A percentile compares a stretch with the other conserved stretches of the same genome.
Conservation (phyloP, 1,140 invertebrate species). For the Mamestra configurata region DNA sequence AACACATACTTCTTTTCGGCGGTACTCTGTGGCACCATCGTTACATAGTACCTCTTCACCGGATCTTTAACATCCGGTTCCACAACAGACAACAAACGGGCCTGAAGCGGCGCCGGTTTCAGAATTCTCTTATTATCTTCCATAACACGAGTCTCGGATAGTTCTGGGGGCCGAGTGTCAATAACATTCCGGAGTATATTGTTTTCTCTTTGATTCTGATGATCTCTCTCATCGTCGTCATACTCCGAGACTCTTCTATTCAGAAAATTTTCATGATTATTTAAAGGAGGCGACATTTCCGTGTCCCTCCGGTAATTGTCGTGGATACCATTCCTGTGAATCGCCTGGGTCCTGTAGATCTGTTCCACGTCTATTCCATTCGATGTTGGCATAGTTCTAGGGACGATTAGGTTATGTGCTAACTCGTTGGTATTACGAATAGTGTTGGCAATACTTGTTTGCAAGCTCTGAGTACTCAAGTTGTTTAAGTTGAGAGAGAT, state of each 20-base stretch:
- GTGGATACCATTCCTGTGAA: constrained; percentile 78
- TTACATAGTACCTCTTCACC: constrained; percentile 80
- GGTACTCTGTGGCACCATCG: constrained; percentile 73
- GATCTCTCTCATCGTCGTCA: constrained; percentile 72
- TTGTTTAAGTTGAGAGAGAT: constrained; percentile 74
- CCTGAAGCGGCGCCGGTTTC: constrained; percentile 81
- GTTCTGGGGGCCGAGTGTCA: constrained; percentile 70
- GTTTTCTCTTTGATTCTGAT: constrained; percentile 67
- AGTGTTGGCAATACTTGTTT: constrained; percentile 69
- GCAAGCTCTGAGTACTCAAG: constrained; percentile 66
- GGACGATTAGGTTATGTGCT: constrained; percentile 79
- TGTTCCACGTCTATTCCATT: constrained; percentile 77
- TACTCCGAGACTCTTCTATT: constrained; percentile 80
- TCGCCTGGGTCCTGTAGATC: constrained; percentile 64
- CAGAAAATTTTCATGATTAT: constrained; percentile 79
- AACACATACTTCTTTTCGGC: constrained; percentile 85
- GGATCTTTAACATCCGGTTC: constrained; percentile 75
- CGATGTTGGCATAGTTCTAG: constrained; percentile 64
- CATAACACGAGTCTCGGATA: constrained; percentile 75
- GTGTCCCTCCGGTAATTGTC: constrained; percentile 72
- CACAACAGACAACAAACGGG: constrained; percentile 75
- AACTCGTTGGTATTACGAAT: constrained; percentile 70
- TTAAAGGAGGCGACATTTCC: constrained; percentile 70
- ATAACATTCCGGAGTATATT: constrained; percentile 62
- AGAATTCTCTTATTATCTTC: constrained; percentile 80